Base-by-base conservation (phyloP, 2,888 invertebrate species). In the Mythimna lalbum region DNA sequence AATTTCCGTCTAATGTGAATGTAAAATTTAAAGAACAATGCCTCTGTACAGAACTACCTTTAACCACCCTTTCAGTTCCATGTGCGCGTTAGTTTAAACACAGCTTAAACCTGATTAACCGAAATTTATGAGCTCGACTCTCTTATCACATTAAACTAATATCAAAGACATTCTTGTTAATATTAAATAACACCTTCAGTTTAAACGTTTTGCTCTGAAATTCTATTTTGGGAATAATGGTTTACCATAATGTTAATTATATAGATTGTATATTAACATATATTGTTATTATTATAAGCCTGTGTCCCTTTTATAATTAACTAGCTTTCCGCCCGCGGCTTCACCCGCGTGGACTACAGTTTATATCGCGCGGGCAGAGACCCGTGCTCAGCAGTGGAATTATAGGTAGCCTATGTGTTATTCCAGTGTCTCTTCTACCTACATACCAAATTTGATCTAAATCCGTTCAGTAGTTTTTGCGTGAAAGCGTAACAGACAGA, bases 1-100 rank as follows among this genome's bases (percentile, higher is more conserved):
- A 93, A 92, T 93, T 93, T 91, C 90, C 90, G 88, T 89, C 90
- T 93, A 92, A 93, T 90, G 91, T 87, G 90, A 92, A 92, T 93
- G 92, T 93, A 92, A 92, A 93, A 93, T 93, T 92, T 89, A 90
- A 86, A 86, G 90, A 91, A 92, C 91, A 91, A 93, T 90, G 88
- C 89, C 89, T 79, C 86, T 73, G 55, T 86, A 84, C 81, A 77
- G 82, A 87, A 85, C 86, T 83, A 87, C 87, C 88, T 89, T 43
- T 43, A 43, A 43, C 43, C 43, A 43, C 88, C 90, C 89, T 89
- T 88, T 89, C 87, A 87, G 87, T 86, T 88, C 89, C 87, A 90
- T 89, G 89, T 87, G 89, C 87, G 88, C 89, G 87, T 87, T 87
- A 90, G 87, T 89, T 90, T 88, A 90, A 90, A 90, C 87, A 81